Conservation (phyloP, 2,888 invertebrate species). For the Autographa gamma region DNA sequence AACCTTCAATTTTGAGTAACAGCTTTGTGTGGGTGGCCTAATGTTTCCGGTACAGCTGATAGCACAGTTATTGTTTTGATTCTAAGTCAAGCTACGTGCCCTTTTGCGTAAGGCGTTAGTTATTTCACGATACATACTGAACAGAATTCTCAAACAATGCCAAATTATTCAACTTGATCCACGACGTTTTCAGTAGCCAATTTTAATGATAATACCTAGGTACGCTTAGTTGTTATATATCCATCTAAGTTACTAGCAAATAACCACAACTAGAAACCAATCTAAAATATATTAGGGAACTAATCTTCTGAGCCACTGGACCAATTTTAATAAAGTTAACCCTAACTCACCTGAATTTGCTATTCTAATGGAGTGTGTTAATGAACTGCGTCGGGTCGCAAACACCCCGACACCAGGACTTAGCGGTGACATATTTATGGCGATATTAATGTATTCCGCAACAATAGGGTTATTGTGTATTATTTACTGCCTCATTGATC, state of each 20-base stretch:
- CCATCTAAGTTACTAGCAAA: too few species aligned
- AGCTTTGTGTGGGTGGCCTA: not conserved
- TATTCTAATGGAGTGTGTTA: conserved; percentile 28
- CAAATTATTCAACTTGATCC: too few species aligned
- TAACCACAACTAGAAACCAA: conserved; percentile 27
- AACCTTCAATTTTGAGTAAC: not conserved
- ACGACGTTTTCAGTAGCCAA: too few species aligned
- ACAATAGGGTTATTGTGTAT: conserved; percentile 22
- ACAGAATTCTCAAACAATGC: too few species aligned
- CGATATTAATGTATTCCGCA: conserved; percentile 40
- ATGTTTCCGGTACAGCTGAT: not conserved
- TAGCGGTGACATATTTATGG: conserved; percentile 43
- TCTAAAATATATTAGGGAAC: conserved; percentile 19
- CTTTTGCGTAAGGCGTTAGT: not conserved
- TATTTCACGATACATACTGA: too few species aligned
- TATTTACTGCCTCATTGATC: conserved; percentile 3
- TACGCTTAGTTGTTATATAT: too few species aligned
- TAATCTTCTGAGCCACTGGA: conserved; percentile 34
- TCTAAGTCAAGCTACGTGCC: not conserved
- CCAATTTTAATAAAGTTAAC: conserved; percentile 40
- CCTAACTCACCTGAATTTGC: conserved; percentile 35
- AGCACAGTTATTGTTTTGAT: not conserved
- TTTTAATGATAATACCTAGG: too few species aligned
- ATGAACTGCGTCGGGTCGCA: conserved; percentile 29
- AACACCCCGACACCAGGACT: conserved; percentile 26